phyloP scores from a whole-genome alignment of 53 echinoderm and acorn worm species.

The Echinarachnius parma region DNA sequence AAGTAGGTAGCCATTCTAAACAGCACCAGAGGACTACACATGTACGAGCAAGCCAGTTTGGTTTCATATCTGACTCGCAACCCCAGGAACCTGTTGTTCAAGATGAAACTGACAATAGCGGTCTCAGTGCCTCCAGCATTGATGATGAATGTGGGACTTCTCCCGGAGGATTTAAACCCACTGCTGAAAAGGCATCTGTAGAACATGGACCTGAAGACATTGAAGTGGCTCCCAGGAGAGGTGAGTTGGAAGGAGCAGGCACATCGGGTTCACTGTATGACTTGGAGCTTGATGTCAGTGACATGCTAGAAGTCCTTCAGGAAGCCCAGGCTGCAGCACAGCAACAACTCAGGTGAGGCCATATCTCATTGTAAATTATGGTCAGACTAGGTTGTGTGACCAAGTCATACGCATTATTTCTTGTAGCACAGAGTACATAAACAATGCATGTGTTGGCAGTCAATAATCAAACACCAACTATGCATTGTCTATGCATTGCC shows the following conservation, averaged over 20 bases:
- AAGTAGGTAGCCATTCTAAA: neutral
- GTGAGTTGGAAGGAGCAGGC: neutral
- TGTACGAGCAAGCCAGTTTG: neutral
- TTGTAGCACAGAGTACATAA: too few relatives aligned
- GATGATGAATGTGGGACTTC: neutral
- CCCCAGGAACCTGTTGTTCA: too few relatives aligned
- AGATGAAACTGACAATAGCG: too few relatives aligned
- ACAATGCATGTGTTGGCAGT: too few relatives aligned
- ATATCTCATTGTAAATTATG: neutral
- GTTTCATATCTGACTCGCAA: too few relatives aligned
- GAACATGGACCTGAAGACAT: too few relatives aligned
- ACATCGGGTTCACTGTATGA: slow-evolving; percentile 11
- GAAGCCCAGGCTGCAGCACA: slow-evolving; percentile 36
- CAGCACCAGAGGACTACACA: neutral
- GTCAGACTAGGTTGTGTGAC: neutral
- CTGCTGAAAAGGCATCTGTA: too few relatives aligned
- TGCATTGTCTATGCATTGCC: too few relatives aligned
- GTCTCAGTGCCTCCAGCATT: neutral
- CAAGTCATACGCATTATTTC: neutral
- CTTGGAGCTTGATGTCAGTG: slow-evolving; percentile 14
- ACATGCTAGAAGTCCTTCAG: slow-evolving; percentile 15
- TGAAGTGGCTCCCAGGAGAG: too few relatives aligned
- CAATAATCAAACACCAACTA: too few relatives aligned
- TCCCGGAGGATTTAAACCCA: neutral
- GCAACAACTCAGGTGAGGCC: slow-evolving; percentile 26